Evolutionary conservation across 2,113 vertebrate genomes (phyloP), one percentile per base, ranked within the genome.

Genomic region (Polypterus bichir): DNA sequence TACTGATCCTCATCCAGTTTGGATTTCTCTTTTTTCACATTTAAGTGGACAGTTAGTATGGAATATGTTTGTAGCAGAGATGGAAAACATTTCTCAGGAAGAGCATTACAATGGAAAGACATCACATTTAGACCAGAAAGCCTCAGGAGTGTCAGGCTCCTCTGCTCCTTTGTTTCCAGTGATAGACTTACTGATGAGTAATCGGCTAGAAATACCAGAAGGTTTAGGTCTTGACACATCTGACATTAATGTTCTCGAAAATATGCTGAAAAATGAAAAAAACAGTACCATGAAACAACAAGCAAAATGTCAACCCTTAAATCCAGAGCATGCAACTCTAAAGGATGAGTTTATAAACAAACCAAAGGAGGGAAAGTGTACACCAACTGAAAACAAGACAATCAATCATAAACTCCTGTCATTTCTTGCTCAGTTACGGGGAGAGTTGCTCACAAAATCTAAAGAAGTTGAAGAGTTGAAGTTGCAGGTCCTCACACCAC

Each of bases 261-360:
- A 91, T 68, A 79, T 94, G 83, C 79, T 97, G 10, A 88, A 87
- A 1, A 87, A 95, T 61, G 91, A 93, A 78, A 82, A 81, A 69
- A 86, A 91, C 77, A 83, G 86, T 66, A 86, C 88, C 64, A 93
- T 94, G 61, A 79, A 84, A 65, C 89, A 96, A 76, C 91, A 91
- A 80, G 84, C 74, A 45, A 93, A 95, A 82, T 98, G 94, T 66
- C 84, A 89, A 74, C 88, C 80, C 3, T 59, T 97, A 4, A 96
- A 92, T 77, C 82, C 73, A n/a, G 87, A 95, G 71, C 85, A 93
- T 61, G 74, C 79, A 69, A 89, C 91, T 93, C 76, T 99, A 62
- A 87, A 92, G 69, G 80, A 88, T 27, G 83, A 94, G 61, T 88
- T 85, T 27, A 69, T 64, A 4, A 83, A 80, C 62, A 78, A 66